Evolutionary conservation across 2,797 vertebrate species (phyloP).

Genomic region (Cryptoblepharus egeriae): DNA sequence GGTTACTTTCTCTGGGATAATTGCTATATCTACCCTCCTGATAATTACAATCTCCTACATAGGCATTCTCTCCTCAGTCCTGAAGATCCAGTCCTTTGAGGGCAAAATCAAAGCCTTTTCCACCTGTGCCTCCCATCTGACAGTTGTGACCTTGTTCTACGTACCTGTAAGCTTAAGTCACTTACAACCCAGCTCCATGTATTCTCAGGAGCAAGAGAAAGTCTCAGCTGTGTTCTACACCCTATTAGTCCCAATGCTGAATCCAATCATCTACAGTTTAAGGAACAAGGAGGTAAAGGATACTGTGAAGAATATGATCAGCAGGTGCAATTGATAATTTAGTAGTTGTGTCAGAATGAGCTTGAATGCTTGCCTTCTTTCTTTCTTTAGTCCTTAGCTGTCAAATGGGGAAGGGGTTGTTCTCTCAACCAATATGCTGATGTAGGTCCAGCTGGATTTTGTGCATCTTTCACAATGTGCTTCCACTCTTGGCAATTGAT

Average conservation of each 20-base stretch:
- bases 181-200: conserved; percentile 55
- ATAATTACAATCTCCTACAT: conserved; percentile 59
- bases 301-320: conserved; percentile 37
- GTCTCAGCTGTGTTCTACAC: conserved; percentile 66
- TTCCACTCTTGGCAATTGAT: no score
- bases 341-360: rapidly evolving
- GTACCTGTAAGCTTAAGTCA: conserved; percentile 65
- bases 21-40: conserved; percentile 48
- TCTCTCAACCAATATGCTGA: no score
- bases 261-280: conserved; percentile 67
- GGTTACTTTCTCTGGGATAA: conserved; percentile 42
- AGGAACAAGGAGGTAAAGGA: conserved; percentile 67
- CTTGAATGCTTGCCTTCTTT: no score
- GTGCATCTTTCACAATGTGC: no score
- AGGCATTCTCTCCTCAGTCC: conserved; percentile 56
- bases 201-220: conserved; percentile 62
- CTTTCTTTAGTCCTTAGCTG: no score
- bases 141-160: conserved; percentile 62
- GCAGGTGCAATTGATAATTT: conserved; percentile 12
- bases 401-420: no score
- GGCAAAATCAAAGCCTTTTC: conserved; percentile 62
- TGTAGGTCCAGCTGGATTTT: no score
- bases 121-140: conserved; percentile 69
- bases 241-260: conserved; percentile 65
- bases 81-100: conserved; percentile 49